Evolutionary conservation across 2,888 invertebrate species (phyloP).

Genomic region (Parnassius apollo): DNA sequence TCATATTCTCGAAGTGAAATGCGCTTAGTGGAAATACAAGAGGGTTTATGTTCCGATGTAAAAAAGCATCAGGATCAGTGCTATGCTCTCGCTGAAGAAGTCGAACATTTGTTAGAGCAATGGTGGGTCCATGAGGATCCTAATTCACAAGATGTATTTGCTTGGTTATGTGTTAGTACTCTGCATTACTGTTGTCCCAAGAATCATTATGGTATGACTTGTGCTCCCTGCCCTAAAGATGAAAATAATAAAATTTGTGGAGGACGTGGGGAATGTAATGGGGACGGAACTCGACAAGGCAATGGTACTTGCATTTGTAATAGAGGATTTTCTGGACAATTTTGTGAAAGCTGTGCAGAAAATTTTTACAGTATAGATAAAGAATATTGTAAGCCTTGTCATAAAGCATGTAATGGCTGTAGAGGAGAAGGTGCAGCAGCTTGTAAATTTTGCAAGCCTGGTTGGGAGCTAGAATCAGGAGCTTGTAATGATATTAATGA

Average conservation of each 20-base stretch:
- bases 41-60: constrained; percentile 88
- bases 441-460: constrained; percentile 78
- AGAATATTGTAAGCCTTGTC: constrained; percentile 88
- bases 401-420: constrained; percentile 90
- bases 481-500: constrained; percentile 93
- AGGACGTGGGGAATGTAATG: constrained; percentile 88
- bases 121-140: constrained; percentile 91
- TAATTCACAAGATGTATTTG: constrained; percentile 52
- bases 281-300: constrained; percentile 95
- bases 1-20: constrained; percentile 94
- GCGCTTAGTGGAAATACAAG: constrained; percentile 94
- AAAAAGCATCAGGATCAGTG: constrained; percentile 89
- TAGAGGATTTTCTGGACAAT: constrained; percentile 87
- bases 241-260: constrained; percentile 84
- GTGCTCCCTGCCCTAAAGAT: constrained; percentile 85
- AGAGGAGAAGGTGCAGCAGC: constrained; percentile 85
- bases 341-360: constrained; percentile 88
- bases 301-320: constrained; percentile 94
- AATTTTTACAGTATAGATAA: constrained; percentile 85
- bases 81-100: constrained; percentile 88
- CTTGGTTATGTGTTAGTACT: constrained; percentile 90
- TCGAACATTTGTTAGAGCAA: constrained; percentile 90
- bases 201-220: constrained; percentile 90
- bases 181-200: constrained; percentile 91
- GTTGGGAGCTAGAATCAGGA: constrained; percentile 87